Evolutionary conservation across 1,140 invertebrate species (phyloP), one percentile per base, ranked within the genome.

Genomic region (Hyles vespertilio): DNA sequence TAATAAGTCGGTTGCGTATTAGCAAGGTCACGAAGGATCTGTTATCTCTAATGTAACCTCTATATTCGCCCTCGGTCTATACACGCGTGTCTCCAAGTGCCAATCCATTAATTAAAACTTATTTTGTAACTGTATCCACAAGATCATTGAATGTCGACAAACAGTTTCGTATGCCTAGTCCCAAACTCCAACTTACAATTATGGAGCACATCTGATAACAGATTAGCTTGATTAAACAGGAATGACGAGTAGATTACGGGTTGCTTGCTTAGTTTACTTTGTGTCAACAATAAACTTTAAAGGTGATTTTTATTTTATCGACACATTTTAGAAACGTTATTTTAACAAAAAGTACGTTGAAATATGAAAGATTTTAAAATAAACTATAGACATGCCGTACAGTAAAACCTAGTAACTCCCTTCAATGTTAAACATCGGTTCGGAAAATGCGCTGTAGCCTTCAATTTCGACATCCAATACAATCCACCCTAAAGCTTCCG

Each of bases 71-170:
- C 65, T 66, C 69, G 69, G 61, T 66, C 67, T 67, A 63, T 61
- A 52, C 62, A 76, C 70, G 71, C 70, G 66, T 75, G 74, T 76
- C 76, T 79, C 79, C 51, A 70, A 77, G 70, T 78, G 69, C 70
- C 78, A 68, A 81, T 84, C 79, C 81, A 81, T 84, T 84, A 84
- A 84, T 84, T 84, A 84, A 84, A 84, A 84, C 77, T 84, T 82
- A 84, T 81, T 83, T 79, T 76, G 76, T 75, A 69, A 61, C 72
- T 57, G 66, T 65, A 73, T 55, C 73, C 69, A 76, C 61, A 56
- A 10, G 33, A 76, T 68, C 60, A 65, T 48, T 65, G 59, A 61
- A 65, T 57, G 59, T 52, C 59, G 58, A 75, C 73, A 72, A 75
- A 74, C 61, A 72, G 57, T 63, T 65, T 54, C 51, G 58, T 63